These are phyloP conservation scores for Tragelaphus scriptus DNA, from an alignment of 2,113 vertebrate genomes.

Conservation along the genomic window DNA sequence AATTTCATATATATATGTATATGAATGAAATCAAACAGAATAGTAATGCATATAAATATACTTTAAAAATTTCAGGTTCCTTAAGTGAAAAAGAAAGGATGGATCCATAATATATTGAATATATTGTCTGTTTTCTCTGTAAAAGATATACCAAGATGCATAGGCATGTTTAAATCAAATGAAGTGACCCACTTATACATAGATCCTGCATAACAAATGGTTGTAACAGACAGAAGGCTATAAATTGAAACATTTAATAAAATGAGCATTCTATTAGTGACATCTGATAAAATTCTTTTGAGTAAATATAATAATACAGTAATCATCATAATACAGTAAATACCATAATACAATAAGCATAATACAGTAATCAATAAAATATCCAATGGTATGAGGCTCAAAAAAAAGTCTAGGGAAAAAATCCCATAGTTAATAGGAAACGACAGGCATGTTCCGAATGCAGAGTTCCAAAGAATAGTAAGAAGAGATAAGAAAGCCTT, in stretches of 20 bases:
- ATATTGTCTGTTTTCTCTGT: not conserved
- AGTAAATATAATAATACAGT: not conserved
- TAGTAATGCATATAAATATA: not conserved
- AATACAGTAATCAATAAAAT: not conserved
- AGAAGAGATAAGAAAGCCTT: too few species aligned
- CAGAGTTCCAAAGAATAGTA: too few species aligned
- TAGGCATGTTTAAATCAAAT: not conserved
- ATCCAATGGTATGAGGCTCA: not conserved
- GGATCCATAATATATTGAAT: not conserved
- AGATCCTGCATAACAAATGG: not conserved
- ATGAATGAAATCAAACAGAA: not conserved
- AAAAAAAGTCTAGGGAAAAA: not conserved
- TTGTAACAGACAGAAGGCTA: not conserved
- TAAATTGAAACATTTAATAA: slow-evolving; percentile 29
- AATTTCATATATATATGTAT: not conserved
- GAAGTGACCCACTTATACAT: not conserved
- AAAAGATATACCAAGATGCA: slow-evolving; percentile 28
- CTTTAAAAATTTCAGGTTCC: not conserved
- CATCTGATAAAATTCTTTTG: not conserved
- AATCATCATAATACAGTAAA: too few species aligned
- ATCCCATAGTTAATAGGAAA: not conserved
- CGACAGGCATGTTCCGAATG: not conserved
- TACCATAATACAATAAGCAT: not conserved
- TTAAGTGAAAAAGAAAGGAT: slow-evolving; percentile 33
- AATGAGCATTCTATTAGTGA: slow-evolving; percentile 3